Base-by-base conservation (phyloP, 2,888 invertebrate species). In the Parnassius orleans region DNA sequence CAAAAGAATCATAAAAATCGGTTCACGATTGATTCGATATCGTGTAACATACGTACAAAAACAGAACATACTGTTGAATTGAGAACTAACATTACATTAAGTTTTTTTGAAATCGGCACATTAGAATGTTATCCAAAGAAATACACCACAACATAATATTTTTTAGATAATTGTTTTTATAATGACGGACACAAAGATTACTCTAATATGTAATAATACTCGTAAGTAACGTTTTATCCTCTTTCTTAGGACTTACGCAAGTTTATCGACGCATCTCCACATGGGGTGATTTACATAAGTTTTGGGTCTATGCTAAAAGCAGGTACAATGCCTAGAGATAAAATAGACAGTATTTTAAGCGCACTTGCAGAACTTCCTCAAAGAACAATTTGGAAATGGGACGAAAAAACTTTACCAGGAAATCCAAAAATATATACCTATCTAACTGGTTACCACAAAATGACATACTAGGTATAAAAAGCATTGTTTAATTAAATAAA, bases 311-410 rank as follows among this genome's bases (percentile, higher is more conserved):
- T 95, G 88, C 86, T 96, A 57, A 94, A 93, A 72, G 89, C 93
- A 3, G 92, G 94, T 0, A 93, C 94, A 3, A 92, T 96, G 75
- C 91, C 94, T 0, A 76, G 83, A 44, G 89, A 93, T 0, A 94
- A 93, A 71, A 76, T 94, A 46, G 74, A 90, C 14, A 90, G 86
- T 12, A 93, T 97, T 53, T 62, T 95, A 9, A 89, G 87, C 2
- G 94, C 93, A 0, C 92, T 96, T 57, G 78, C 89, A 0, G 88
- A 92, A 65, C 82, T 96, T 41, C 93, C 95, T 2, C 93, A 95
- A 68, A 93, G 94, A 65, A 93, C 96, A 47, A 85, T 96, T 48
- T 96, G 96, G 96, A 96, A 95, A 87, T 96, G 95, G 94, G 65
- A 72, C 44, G 68, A 68, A 93, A 94, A 47, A 80, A 90, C 11